Conservation (phyloP, 2,113 vertebrate genomes). For the Pelvicachromis taeniatus region DNA sequence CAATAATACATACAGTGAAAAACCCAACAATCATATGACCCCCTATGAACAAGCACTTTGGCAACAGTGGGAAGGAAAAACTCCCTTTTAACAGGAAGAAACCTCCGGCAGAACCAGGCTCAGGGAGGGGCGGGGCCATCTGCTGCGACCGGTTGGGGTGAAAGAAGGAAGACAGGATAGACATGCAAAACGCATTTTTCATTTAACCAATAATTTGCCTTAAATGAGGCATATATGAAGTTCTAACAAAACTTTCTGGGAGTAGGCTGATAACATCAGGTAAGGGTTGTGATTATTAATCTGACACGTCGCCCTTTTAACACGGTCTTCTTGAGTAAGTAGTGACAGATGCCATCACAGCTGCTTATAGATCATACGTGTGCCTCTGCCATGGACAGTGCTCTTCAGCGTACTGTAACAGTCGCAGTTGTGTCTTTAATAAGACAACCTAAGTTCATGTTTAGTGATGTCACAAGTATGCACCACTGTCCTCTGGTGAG, state of each 20-base stretch:
- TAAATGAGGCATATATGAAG: not conserved
- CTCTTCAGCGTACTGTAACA: not conserved
- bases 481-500: not conserved
- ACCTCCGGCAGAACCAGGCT: too few species aligned
- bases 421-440: not conserved
- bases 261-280: not conserved
- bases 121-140: too few species aligned
- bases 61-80: too few species aligned
- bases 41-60: too few species aligned
- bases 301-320: not conserved
- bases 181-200: too few species aligned
- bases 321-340: not conserved
- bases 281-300: too few species aligned
- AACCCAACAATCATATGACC: too few species aligned
- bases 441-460: not conserved
- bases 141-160: too few species aligned
- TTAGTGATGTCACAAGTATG: not conserved
- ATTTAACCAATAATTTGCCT: not conserved
- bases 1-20: too few species aligned
- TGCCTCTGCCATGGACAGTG: not conserved
- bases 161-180: too few species aligned
- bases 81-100: too few species aligned
- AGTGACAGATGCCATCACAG: not conserved
- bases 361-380: not conserved
- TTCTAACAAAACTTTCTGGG: fast-evolving